These are phyloP conservation scores for Elephantulus edwardii DNA, from an alignment of 2,113 vertebrate genomes.

Conservation along the genomic window DNA sequence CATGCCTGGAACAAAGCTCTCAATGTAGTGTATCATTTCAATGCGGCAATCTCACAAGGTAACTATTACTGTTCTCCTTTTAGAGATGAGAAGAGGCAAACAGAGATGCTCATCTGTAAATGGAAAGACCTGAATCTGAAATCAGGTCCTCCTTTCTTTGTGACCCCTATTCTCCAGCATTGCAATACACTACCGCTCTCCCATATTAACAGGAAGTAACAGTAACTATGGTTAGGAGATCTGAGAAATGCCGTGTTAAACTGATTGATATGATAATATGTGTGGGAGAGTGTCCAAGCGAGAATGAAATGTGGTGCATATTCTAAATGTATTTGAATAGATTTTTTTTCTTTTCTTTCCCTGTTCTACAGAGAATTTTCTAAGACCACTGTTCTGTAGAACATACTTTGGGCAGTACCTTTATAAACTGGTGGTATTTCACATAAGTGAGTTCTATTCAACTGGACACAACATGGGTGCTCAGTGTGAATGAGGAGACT, in stretches of 20 bases:
- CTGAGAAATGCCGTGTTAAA: background rate
- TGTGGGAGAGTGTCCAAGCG: background rate
- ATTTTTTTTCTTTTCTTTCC: too few relatives aligned
- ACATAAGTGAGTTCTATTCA: background rate
- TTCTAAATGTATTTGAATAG: background rate
- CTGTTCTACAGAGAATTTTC: background rate
- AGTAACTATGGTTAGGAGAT: background rate
- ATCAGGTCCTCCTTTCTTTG: background rate
- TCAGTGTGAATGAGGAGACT: background rate
- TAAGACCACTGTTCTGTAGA: background rate
- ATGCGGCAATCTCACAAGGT: background rate
- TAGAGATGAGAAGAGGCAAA: background rate
- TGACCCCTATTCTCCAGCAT: background rate
- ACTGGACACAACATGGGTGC: slow-evolving; percentile 13
- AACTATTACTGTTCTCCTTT: background rate
- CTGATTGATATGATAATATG: too few relatives aligned
- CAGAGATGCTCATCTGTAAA: background rate
- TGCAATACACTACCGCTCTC: too few relatives aligned
- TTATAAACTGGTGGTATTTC: too few relatives aligned
- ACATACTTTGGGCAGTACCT: background rate
- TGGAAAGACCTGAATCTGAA: background rate
- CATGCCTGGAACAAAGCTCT: background rate
- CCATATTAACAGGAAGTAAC: background rate
- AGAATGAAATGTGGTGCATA: background rate
- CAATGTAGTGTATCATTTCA: background rate